Evolutionary conservation across 2,888 invertebrate species (phyloP).

Genomic region (Eupithecia tripunctaria): DNA sequence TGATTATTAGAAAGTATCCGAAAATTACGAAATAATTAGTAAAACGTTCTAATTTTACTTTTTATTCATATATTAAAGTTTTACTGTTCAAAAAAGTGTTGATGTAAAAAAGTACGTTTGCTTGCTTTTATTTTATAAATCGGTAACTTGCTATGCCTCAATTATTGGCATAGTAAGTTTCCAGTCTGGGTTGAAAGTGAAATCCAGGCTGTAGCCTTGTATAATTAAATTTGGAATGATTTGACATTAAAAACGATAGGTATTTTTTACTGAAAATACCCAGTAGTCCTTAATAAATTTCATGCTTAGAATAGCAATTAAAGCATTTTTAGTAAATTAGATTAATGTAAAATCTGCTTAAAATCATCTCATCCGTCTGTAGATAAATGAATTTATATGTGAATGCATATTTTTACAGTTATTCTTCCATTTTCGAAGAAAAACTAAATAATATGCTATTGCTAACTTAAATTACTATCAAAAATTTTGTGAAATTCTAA

Average conservation of each 20-base stretch:
- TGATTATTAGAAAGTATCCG: not conserved
- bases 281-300: not conserved
- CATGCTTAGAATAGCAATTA: conserved; percentile 15
- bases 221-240: not conserved
- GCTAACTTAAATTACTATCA: conserved; percentile 13
- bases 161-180: not conserved
- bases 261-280: conserved; percentile 29
- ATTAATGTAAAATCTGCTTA: conserved; percentile 43
- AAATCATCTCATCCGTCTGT: conserved; percentile 69
- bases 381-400: conserved; percentile 40
- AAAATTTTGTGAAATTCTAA: conserved; percentile 13
- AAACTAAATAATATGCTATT: conserved; percentile 13
- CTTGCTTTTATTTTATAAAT: not conserved
- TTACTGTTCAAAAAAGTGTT: too few species aligned
- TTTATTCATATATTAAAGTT: not conserved
- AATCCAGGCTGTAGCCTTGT: too few species aligned
- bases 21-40: not conserved
- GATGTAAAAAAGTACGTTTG: too few species aligned
- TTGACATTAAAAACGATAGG: not conserved
- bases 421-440: conserved; percentile 21
- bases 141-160: not conserved
- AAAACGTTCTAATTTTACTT: not conserved
- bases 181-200: not conserved
- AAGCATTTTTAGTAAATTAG: conserved; percentile 4
- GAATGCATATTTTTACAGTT: conserved; percentile 22